Evolutionary conservation across 2,113 vertebrate genomes (phyloP), one percentile per base, ranked within the genome.

Genomic region (Daboia siamensis): DNA sequence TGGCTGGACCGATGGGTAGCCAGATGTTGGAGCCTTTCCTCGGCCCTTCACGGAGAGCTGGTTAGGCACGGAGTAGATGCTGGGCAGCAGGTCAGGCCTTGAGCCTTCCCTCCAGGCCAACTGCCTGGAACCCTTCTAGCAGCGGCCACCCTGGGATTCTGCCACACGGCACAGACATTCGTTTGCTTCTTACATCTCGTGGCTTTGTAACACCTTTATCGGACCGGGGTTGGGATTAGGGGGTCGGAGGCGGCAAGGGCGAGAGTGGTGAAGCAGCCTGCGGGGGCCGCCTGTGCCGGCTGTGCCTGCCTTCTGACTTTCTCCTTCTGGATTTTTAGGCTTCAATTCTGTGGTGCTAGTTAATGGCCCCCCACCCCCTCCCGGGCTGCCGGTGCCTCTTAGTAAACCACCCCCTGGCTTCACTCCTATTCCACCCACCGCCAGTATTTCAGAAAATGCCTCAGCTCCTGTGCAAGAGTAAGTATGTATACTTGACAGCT

Each of bases 371-470:
- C 97, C 98, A 7, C 98, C 98, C 0, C 98, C 98, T 48, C 98
- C 98, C 0, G 99, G 99, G 33, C 97, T 99, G 92, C 97, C 94
- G 0, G 95, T 97, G 93, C 97, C 97, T 1, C 88, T 98, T 80
- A 98, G 98, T 90, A 99, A 99, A 94, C 99, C 99, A 0, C 99
- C 99, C 0, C 99, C 99, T 0, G 99, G 99, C 64, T 99, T 99
- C 95, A 98, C 98, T 7, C 97, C 98, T 87, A 97, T 99, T 94
- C 97, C 98, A 44, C 97, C 99, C 94, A 97, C 98, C 94, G 97
- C 98, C 95, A 98, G 97, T 1, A 94, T 98, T 94, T 95, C 98
- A 5, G 98, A 98, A 52, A 96, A 97, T 0, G 91, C 97, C 89
- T 96, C 96, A 52, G 94, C 98, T 46, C 92, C 97, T 46, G 95